These are phyloP conservation scores for Drosophila sordidula DNA, from an alignment of 2,888 invertebrate genomes.

Conservation along the genomic window DNA sequence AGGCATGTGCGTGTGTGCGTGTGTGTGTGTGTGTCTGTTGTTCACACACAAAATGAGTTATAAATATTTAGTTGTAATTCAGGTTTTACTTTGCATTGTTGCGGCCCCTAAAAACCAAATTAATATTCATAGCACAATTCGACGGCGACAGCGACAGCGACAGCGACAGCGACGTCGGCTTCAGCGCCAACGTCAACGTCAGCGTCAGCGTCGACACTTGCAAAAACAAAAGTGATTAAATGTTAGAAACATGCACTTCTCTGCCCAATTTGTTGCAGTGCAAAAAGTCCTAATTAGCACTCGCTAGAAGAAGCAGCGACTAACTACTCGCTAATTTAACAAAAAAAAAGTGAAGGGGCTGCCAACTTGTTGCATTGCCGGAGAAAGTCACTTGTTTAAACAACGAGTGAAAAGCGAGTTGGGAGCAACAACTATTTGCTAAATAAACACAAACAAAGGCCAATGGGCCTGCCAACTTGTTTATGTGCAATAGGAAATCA, in stretches of 20 bases:
- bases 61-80: constrained; percentile 81
- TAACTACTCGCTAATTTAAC: neutral
- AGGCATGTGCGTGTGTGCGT: constrained; percentile 14
- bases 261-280: constrained; percentile 2
- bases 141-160: constrained; percentile 4
- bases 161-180: neutral
- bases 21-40: constrained; percentile 28
- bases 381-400: no score
- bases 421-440: no score
- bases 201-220: constrained; percentile 8
- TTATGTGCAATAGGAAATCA: no score
- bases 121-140: constrained; percentile 73
- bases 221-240: constrained; percentile 26
- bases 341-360: no score
- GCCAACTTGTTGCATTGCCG: no score
- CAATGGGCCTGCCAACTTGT: no score
- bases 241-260: constrained; percentile 25
- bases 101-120: constrained; percentile 63
- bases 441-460: neutral
- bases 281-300: no score
- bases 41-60: constrained; percentile 72
- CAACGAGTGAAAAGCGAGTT: neutral
- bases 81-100: constrained; percentile 73
- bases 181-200: constrained; percentile 11
- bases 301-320: neutral